Evolutionary conservation across 2,888 invertebrate genomes (phyloP), one percentile per base, ranked within the genome.

Genomic region (Stenichneumon culpator): DNA sequence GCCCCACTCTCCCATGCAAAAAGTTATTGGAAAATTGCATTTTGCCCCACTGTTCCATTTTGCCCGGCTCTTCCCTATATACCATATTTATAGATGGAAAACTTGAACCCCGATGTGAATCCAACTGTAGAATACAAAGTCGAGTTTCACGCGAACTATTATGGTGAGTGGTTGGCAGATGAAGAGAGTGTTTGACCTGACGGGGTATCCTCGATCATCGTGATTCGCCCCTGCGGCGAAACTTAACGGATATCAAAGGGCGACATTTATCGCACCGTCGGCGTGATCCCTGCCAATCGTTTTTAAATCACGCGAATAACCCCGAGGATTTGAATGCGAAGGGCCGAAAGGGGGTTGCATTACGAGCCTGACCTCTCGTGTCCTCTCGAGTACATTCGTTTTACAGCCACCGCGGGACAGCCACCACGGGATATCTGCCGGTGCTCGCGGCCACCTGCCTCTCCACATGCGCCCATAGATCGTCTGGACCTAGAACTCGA

Each of bases 181-280:
- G 60, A 60, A 60, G 28, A 32, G 60, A 16, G 82, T 67, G 70
- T 50, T 74, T 70, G 75, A 75, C 74, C 57, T 75, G 19, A 65
- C 65, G 50, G 75, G 75, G 75, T 36, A 5, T 63, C 65, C 22
- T n/a, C 44, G 65, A 4, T 9, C 25, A 60, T 60, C 60, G 28
- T 60, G 60, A 60, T 28, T 60, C 63, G 63, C 79, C 50, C 80
- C 54, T 39, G 73, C 47, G 72, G 75, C 39, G 79, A 77, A 60
- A 32, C 72, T 72, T 36, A 75, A 83, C 60, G 11, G 47, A 75
- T 72, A 77, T 77, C 83, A 65, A 79, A 83, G 70, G 68, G 32
- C 47, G 25, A 52, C 44, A 36, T 57, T 57, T 36, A n/a, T 65
- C 36, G 74, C 63, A 57, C 69, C 74, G 47, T 75, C 47, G 25